Evolutionary conservation across 2,113 vertebrate genomes (phyloP), one percentile per base, ranked within the genome.

Genomic region (Micromys minutus): DNA sequence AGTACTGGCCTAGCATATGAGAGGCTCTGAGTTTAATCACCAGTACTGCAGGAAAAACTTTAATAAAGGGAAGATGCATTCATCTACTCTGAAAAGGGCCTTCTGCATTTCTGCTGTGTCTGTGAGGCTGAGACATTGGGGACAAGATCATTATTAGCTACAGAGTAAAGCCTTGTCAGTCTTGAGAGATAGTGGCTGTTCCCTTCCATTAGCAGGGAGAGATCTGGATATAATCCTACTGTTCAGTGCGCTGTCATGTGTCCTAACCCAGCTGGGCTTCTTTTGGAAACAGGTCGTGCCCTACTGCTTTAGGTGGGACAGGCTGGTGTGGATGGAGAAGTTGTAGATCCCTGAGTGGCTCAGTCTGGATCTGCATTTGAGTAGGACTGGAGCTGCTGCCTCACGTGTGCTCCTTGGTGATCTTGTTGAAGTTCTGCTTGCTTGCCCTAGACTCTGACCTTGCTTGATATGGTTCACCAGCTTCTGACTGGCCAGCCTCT

Each of bases 301-400:
- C 22, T 11, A 4, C 81, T 45, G 39, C 36, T 21, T 34, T 31
- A 52, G 42, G 13, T 4, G 9, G 2, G 52, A 8, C 61, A 55
- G 65, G 6, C 12, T 52, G 52, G 63, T 24, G 13, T 22, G 47
- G 36, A 5, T n/a, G 15, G 24, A 71, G n/a, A 7, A 6, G n/a
- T 71, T 13, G 1, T 1, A 16, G 34, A 3, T 12, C 15, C 10
- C 0, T 1, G 11, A 6, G 7, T 0, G 3, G 55, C 24, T 42
- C 5, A 17, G n/a, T 45, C 22, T 16, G 26, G 8, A 24, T 12
- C 3, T 24, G 34, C 3, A n/a, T 29, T 31, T 90, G 59, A 47
- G 4, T 12, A 67, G 34, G 84, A 7, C 84, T 50, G 84, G 45
- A 3, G 5, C 31, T 80, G 69, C 31, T 21, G 67, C 39, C 76